Evolutionary conservation across 2,888 invertebrate genomes (phyloP).

Genomic region (Plutella xylostella): DNA sequence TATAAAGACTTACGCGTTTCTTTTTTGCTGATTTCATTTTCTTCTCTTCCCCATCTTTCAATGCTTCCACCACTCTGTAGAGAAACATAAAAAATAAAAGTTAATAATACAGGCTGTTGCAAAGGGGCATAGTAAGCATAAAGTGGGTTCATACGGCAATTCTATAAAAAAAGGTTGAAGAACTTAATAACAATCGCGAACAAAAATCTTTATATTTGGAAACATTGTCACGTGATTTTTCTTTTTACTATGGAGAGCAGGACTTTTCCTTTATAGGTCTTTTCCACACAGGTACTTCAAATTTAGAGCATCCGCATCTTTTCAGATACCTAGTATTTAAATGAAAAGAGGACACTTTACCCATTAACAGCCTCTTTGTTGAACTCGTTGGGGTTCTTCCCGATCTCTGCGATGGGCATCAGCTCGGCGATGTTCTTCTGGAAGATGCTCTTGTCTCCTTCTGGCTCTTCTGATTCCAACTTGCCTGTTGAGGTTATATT

Average conservation of each 20-base stretch:
- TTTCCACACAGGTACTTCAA: neutral
- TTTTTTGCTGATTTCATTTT: slow-evolving; percentile 28
- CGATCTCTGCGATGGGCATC: slow-evolving; percentile 19
- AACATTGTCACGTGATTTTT: no score
- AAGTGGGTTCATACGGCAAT: no score
- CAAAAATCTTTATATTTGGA: no score
- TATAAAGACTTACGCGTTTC: slow-evolving; percentile 27
- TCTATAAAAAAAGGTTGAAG: no score
- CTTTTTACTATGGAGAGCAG: neutral
- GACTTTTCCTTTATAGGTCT: no score
- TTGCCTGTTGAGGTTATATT: slow-evolving; percentile 26
- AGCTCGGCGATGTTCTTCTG: slow-evolving; percentile 24
- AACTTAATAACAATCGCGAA: no score
- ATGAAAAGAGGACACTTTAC: no score
- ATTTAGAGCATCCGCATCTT: neutral
- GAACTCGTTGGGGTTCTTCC: slow-evolving; percentile 20
- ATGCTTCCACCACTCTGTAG: slow-evolving; percentile 36
- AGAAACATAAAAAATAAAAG: slow-evolving; percentile 3
- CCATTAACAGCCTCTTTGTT: slow-evolving; percentile 26
- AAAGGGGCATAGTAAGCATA: slow-evolving; percentile 3
- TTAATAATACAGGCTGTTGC: neutral
- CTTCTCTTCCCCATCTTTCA: slow-evolving; percentile 25
- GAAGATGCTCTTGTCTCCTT: slow-evolving; percentile 36
- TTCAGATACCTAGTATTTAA: neutral
- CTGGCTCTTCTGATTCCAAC: slow-evolving; percentile 23